Base-by-base conservation (phyloP, 2,888 invertebrate genomes). In the Drosophila subquinaria region DNA sequence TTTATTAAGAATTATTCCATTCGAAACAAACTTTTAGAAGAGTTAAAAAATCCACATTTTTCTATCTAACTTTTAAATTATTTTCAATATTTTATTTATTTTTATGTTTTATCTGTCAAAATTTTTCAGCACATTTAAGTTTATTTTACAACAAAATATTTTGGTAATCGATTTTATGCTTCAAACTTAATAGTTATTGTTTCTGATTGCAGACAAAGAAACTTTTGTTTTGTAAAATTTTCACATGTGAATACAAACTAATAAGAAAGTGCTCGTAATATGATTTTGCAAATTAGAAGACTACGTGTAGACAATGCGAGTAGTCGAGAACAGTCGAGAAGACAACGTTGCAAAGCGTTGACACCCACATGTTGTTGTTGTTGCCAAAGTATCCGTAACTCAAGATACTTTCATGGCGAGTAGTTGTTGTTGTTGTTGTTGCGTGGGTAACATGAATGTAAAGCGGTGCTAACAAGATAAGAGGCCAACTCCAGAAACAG, bases 191-290 rank as follows among this genome's bases (percentile, higher is more conserved):
- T 20, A 40, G 3, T 4, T 40, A 8, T 40, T 40, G 3, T 15
- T 15, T 17, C 15, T 17, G 20, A 43, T 5, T 5, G 5, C 11
- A 43, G 20, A 43, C 43, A 10, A 11, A 20, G 17, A 11, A 43
- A 43, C 43, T 11, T 43, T 20, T 4, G 20, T 10, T 20, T 43
- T 43, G 17, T 5, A 4, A 4, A 43, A 17, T 17, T 10, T 40
- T 48, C 23, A 9, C 9, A 27, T 30, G 9, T 30, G 1, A 65
- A 71, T 85, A 73, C 82, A 79, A 88, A 83, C 79, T 79, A 85
- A 88, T 85, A 83, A 79, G 80, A 83, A 83, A 88, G 77, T 88
- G 88, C 82, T 82, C n/a, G 88, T 80, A 59, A 77, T 88, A 82
- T 86, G 88, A 84, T 84, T 86, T 88, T 77, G 73, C 72, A 86